Evolutionary conservation across 2,888 invertebrate species (phyloP).

Genomic region (Caenorhabditis japonica): DNA sequence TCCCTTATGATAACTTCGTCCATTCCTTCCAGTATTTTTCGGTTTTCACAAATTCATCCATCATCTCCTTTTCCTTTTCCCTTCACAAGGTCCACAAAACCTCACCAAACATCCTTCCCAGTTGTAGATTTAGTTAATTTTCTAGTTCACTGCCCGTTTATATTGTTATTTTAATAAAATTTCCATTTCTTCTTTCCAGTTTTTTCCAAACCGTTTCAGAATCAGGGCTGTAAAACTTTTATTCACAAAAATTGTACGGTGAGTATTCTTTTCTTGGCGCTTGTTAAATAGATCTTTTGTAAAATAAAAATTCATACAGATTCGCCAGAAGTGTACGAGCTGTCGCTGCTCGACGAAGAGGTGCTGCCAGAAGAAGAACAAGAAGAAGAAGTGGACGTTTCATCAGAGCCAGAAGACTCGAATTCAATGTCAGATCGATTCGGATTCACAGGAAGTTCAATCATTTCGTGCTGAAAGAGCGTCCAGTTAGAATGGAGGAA

Average conservation of each 20-base stretch:
- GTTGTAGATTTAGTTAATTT: not conserved
- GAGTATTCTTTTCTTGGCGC: no score
- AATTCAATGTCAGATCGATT: not conserved
- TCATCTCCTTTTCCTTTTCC: not conserved
- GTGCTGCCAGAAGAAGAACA: no score
- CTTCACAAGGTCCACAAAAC: no score
- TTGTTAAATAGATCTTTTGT: no score
- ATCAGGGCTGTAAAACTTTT: no score
- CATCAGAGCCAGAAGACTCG: not conserved
- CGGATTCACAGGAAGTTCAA: not conserved
- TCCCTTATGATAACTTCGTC: not conserved
- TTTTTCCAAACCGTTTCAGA: no score
- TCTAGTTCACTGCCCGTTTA: slow-evolving; percentile 21
- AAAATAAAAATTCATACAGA: not conserved
- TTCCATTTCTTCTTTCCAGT: no score
- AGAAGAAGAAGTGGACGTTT: no score
- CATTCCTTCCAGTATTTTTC: not conserved
- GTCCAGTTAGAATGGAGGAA: slow-evolving; percentile 1
- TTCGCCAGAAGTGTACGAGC: slow-evolving; percentile 3
- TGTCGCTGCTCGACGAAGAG: not conserved
- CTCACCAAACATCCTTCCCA: no score
- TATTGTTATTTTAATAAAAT: no score
- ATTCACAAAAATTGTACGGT: no score
- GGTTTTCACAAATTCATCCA: not conserved
- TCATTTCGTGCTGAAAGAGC: not conserved